Evolutionary conservation across 1,140 invertebrate species (phyloP).

Genomic region (Coenobita brevimanus): DNA sequence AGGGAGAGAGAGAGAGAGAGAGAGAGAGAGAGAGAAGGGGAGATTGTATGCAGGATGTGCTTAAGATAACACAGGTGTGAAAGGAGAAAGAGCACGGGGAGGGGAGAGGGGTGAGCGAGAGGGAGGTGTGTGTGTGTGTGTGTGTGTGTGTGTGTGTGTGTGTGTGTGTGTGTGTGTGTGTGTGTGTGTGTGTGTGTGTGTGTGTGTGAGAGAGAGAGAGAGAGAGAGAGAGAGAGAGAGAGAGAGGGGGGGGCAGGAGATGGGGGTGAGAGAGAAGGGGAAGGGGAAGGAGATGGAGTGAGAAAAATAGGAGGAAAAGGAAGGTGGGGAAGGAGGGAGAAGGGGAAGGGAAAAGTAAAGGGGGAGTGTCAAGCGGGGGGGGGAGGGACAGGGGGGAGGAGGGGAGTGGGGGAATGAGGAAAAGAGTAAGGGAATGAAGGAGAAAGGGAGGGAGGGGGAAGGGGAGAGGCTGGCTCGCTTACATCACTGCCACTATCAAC

Average conservation of each 20-base stretch:
- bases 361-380: no score
- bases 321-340: no score
- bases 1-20: conserved; percentile 25
- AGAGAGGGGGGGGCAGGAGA: not conserved
- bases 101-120: no score
- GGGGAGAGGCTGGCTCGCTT: no score
- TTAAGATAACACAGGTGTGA: not conserved
- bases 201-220: not conserved
- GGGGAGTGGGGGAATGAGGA: not conserved
- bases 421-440: not conserved
- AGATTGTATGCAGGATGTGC: not conserved
- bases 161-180: no score
- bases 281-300: no score
- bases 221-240: no score
- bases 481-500: no score
- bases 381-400: not conserved
- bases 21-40: conserved; percentile 23
- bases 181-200: no score
- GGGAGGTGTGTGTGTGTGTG: no score
- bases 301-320: not conserved
- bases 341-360: not conserved
- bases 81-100: not conserved
- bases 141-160: no score
- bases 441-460: not conserved
- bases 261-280: not conserved